Conservation (phyloP, 2,113 vertebrate species). For the Megaceryle maxima region DNA sequence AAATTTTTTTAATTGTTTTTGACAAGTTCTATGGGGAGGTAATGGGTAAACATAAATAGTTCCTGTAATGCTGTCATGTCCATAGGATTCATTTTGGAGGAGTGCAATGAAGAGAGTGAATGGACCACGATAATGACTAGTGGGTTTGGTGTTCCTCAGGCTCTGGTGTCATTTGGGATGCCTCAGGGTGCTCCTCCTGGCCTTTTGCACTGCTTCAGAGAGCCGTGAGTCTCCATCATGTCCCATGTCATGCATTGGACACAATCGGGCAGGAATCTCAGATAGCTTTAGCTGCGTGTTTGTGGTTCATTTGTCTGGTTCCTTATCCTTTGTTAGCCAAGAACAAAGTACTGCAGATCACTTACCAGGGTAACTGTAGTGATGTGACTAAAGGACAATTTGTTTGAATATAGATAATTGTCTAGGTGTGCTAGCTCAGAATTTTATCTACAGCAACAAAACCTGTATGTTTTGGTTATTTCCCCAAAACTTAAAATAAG, state of each 20-base stretch:
- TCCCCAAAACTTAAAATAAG: not conserved
- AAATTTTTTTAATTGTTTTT: not conserved
- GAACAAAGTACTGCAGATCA: not conserved
- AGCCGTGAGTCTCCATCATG: not conserved
- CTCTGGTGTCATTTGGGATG: not conserved
- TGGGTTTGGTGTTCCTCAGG: not conserved
- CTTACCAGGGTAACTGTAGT: not conserved
- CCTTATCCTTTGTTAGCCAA: not conserved
- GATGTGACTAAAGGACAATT: not conserved
- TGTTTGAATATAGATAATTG: not conserved
- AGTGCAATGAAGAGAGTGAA: not conserved
- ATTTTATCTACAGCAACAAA: not conserved
- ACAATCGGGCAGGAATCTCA: not conserved
- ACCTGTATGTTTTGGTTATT: not conserved
- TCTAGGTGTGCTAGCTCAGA: not conserved
- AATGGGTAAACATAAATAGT: not conserved
- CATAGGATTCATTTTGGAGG: not conserved
- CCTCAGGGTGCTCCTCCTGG: not conserved
- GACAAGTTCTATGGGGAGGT: not conserved
- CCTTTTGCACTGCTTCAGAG: not conserved
- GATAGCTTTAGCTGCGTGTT: not conserved
- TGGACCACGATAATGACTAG: rapidly evolving
- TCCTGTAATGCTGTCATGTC: not conserved
- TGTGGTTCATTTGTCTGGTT: not conserved
- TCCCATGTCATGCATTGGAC: rapidly evolving